Percentiles rank a stretch among this genome's conserved stretches.
These are phyloP conservation scores for Sebastes minor DNA, from an alignment of 2,797 vertebrate species.

Conservation along the genomic window DNA sequence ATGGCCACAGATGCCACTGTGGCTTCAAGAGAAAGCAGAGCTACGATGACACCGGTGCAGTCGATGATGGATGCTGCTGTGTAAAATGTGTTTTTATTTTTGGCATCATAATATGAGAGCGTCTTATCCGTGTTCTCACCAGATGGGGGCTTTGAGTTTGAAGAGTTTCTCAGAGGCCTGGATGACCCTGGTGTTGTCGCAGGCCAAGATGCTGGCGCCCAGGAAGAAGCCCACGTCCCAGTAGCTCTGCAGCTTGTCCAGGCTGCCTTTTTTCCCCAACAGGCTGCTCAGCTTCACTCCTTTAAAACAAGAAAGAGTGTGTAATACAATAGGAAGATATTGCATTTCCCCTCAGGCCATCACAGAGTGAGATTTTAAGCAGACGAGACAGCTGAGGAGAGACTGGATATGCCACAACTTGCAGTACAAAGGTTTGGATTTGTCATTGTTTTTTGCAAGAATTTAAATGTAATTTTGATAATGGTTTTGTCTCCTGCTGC, in stretches of 20 bases:
- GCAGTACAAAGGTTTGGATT: not conserved
- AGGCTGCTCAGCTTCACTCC: slow-evolving; percentile 99
- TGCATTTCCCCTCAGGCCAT: not conserved
- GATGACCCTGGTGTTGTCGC: slow-evolving; percentile 93
- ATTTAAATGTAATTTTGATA: not conserved
- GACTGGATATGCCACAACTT: not conserved
- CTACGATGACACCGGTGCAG: not conserved
- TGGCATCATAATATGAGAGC: not conserved
- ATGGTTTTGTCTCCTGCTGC: not conserved
- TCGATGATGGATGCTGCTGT: not conserved
- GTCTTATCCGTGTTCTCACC: slow-evolving; percentile 80
- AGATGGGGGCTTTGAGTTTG: slow-evolving; percentile 95
- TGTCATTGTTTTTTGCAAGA: not conserved
- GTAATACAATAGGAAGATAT: not conserved
- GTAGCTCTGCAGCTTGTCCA: slow-evolving; percentile 98
- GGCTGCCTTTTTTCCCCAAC: slow-evolving; percentile 94
- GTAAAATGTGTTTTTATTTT: not conserved
- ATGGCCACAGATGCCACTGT: slow-evolving; percentile 39
- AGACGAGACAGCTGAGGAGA: not conserved
- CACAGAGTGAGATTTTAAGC: not conserved
- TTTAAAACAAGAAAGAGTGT: slow-evolving; percentile 57
- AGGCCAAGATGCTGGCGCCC: slow-evolving; percentile 95
- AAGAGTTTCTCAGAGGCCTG: slow-evolving; percentile 98
- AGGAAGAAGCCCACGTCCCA: slow-evolving; percentile 99
- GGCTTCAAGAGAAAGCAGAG: slow-evolving; percentile 22